Evolutionary conservation across 2,888 invertebrate species (phyloP).

Genomic region (Odiellus spinosus): DNA sequence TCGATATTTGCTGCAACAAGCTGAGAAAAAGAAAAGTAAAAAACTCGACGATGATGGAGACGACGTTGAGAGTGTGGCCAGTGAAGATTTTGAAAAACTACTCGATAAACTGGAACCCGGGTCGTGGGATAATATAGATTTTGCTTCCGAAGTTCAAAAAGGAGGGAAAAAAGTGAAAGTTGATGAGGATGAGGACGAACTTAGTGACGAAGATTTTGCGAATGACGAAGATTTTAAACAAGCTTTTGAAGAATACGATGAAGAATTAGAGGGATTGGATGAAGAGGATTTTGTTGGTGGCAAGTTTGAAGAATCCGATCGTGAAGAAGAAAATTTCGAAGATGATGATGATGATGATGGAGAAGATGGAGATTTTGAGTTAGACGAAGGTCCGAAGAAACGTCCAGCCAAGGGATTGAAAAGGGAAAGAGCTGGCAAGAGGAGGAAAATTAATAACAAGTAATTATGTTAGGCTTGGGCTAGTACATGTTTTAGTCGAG

Average conservation of each 20-base stretch:
- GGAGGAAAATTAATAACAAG: not conserved
- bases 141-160: slow-evolving; percentile 32
- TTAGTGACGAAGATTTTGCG: slow-evolving; percentile 27
- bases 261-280: slow-evolving; percentile 20
- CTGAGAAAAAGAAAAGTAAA: slow-evolving; percentile 13
- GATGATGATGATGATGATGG: slow-evolving; percentile 9
- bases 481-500: not conserved
- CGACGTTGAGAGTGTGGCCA: slow-evolving; percentile 53
- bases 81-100: slow-evolving; percentile 58
- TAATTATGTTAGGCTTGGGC: not conserved
- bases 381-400: slow-evolving; percentile 26
- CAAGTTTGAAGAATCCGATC: slow-evolving; percentile 21
- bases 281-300: slow-evolving; percentile 20
- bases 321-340: slow-evolving; percentile 5
- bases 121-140: slow-evolving; percentile 43
- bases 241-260: slow-evolving; percentile 24
- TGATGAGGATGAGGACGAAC: slow-evolving; percentile 34
- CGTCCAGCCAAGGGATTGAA: not conserved
- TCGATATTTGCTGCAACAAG: slow-evolving; percentile 34
- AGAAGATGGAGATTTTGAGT: slow-evolving; percentile 17
- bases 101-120: slow-evolving; percentile 36
- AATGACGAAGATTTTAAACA: slow-evolving; percentile 23
- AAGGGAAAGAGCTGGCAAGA: not conserved
- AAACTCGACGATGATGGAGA: slow-evolving; percentile 38
- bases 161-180: slow-evolving; percentile 21